A percentile compares a stretch with the other conserved stretches of the same genome.
These are phyloP conservation scores for Nautilus pompilius DNA, from an alignment of 1,140 invertebrate species.

Conservation along the genomic window DNA sequence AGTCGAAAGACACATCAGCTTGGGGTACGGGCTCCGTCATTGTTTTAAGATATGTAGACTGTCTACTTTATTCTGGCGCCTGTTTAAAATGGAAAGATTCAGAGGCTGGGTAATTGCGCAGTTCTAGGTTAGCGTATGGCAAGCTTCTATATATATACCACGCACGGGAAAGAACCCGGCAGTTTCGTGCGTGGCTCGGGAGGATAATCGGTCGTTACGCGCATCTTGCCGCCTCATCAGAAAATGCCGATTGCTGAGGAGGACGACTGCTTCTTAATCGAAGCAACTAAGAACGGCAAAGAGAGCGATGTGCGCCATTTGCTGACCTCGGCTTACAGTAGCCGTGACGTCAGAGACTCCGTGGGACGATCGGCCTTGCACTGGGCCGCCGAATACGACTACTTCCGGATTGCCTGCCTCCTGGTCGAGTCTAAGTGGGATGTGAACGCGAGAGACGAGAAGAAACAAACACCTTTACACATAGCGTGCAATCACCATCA, in stretches of 20 bases:
- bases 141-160: too few species aligned
- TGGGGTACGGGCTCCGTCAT: too few species aligned
- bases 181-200: too few species aligned
- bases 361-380: constrained; percentile 35
- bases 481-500: constrained; percentile 39
- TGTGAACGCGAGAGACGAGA: constrained; percentile 31
- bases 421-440: constrained; percentile 29
- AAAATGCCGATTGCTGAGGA: constrained; percentile 14
- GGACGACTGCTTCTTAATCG: constrained; percentile 27
- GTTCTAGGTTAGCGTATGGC: too few species aligned
- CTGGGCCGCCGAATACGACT: constrained; percentile 43
- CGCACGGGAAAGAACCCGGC: too few species aligned
- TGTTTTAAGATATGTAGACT: too few species aligned
- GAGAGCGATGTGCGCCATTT: constrained; percentile 26
- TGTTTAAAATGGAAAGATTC: too few species aligned
- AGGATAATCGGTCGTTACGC: too few species aligned
- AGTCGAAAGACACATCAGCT: too few species aligned
- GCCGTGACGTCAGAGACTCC: constrained; percentile 19
- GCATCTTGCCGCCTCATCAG: too few species aligned
- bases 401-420: constrained; percentile 26
- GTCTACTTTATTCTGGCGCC: too few species aligned
- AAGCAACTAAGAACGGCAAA: constrained; percentile 34
- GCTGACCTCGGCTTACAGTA: constrained; percentile 16
- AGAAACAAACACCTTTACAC: constrained; percentile 38
- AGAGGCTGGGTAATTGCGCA: too few species aligned